Evolutionary conservation across 2,888 invertebrate species (phyloP), one percentile per base, ranked within the genome.

Genomic region (Lissonota sp.): DNA sequence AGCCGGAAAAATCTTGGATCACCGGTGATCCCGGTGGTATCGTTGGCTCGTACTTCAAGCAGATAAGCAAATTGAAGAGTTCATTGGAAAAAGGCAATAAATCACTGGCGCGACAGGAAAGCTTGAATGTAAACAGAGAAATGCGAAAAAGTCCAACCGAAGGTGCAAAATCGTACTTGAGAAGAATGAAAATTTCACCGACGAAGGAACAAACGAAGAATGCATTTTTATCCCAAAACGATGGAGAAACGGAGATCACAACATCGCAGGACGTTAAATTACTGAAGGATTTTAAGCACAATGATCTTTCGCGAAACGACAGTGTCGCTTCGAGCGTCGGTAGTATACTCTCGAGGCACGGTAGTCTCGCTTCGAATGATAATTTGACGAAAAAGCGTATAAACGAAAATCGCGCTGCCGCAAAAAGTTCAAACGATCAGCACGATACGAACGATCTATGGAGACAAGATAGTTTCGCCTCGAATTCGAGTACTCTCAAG

Each of bases 111-210:
- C 57, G 83, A 53, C 87, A 86, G 7, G 88, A 86, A 40, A 87
- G 84, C 60, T 82, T 84, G 6, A 84, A 82, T 14, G 73, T 81
- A 0, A 87, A 82, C 16, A 86, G 81, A 8, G 87, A 90, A 6
- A 37, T 82, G 5, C 88, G 86, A 62, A 89, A 84, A 66, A 80
- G 55, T 40, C 51, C 76, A 0, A 42, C 63, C 1, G 90, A 90
- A 12, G 64, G 58, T 26, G 60, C 85, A 0, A 89, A 88, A 66
- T 74, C 89, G n/a, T 91, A 91, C 77, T 76, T 92, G 42, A 85
- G 92, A 70, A 88, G 92, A 26, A 91, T 91, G n/a, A 92, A 92
- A 71, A 92, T 92, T 75, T 92, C 92, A 0, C 91, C 92, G 2
- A 91, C 92, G 8, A 91, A 92, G 60, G 92, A 92, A 69, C 88